Conservation (phyloP, 2,888 invertebrate genomes). For the Cyclophora punctaria region DNA sequence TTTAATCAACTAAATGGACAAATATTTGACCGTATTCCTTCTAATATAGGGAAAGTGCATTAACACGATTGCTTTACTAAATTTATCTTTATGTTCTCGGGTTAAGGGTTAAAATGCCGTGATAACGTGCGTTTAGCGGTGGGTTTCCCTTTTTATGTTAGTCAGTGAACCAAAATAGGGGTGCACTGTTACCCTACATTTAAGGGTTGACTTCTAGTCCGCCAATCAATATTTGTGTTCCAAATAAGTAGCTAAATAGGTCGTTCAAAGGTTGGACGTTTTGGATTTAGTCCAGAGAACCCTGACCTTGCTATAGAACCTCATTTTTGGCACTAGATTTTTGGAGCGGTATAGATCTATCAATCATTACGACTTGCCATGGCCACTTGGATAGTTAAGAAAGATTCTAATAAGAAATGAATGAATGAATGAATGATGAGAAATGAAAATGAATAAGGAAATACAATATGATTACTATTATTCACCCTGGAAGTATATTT, state of each 20-base stretch:
- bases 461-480: no score
- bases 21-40: constrained; percentile 46
- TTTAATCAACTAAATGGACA: constrained; percentile 52
- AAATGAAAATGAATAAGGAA: no score
- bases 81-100: neutral
- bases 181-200: constrained; percentile 40
- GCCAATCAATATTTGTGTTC: constrained; percentile 50
- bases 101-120: neutral
- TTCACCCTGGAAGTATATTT: no score
- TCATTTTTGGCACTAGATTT: constrained; percentile 4
- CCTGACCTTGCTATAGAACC: constrained; percentile 15
- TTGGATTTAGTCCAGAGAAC: constrained; percentile 17
- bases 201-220: constrained; percentile 44
- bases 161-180: constrained; percentile 44
- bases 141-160: constrained; percentile 31
- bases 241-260: constrained; percentile 34
- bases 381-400: neutral
- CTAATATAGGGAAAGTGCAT: constrained; percentile 31
- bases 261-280: constrained; percentile 17
- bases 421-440: no score
- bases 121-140: constrained; percentile 6
- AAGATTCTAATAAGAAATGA: no score
- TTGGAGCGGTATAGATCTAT: neutral
- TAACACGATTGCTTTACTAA: constrained; percentile 5
- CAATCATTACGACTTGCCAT: neutral